These are phyloP conservation scores for Drosophila suboccidentalis DNA, from an alignment of 2,888 invertebrate species.

Conservation along the genomic window DNA sequence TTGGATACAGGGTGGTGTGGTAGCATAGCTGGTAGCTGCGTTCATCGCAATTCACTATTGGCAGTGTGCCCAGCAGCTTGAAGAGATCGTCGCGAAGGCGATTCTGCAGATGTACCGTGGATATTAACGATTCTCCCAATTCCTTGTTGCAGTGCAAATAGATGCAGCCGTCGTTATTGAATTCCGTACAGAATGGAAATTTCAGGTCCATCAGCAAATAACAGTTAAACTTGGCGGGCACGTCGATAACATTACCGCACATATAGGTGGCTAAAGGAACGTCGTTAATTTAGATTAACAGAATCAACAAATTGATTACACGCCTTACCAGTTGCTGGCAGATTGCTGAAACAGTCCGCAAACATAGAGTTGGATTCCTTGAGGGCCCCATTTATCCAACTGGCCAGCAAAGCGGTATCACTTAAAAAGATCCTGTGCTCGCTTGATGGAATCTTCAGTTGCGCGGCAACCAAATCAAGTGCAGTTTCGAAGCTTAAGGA, in stretches of 20 bases:
- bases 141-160: conserved; percentile 21
- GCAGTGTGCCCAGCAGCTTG: neutral
- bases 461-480: conserved; percentile 14
- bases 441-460: conserved; percentile 12
- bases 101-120: conserved; percentile 20
- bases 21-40: conserved; percentile 33
- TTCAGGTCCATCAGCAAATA: conserved; percentile 28
- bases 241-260: conserved; percentile 11
- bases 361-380: conserved; percentile 24
- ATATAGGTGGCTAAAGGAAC: conserved; percentile 23
- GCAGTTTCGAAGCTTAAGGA: conserved; percentile 11
- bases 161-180: neutral
- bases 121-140: neutral
- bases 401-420: conserved; percentile 8
- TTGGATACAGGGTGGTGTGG: conserved; percentile 28
- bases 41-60: conserved; percentile 10
- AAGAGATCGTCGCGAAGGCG: conserved; percentile 23
- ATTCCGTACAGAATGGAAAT: conserved; percentile 6
- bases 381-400: conserved; percentile 19
- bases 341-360: conserved; percentile 23
- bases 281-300: neutral
- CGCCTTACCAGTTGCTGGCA: conserved; percentile 24
- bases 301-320: neutral
- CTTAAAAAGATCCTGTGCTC: conserved; percentile 18
- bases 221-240: conserved; percentile 31